Percentiles rank a stretch among this genome's conserved stretches.
phyloP scores from a whole-genome alignment of 2,113 vertebrate genomes.

The Sylvilagus bachmani region DNA sequence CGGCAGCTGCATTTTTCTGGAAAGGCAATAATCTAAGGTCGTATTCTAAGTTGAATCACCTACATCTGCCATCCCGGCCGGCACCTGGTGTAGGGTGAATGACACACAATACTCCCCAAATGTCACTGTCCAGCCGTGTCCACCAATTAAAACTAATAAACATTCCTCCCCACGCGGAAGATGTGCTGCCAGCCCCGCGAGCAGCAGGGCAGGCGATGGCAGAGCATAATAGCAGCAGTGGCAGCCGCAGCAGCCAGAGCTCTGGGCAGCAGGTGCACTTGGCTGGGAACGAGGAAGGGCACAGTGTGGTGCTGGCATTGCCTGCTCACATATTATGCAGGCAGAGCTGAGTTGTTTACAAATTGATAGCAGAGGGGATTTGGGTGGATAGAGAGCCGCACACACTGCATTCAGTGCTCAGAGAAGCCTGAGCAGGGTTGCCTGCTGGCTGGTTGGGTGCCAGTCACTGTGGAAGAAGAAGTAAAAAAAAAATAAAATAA shows the following conservation, averaged over 20 bases:
- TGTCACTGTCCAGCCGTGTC: conserved; percentile 79
- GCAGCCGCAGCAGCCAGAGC: conserved; percentile 64
- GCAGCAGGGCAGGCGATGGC: conserved; percentile 56
- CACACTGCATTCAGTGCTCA: not conserved
- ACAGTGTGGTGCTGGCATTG: conserved; percentile 74
- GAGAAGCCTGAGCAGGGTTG: not conserved
- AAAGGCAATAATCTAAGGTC: conserved; percentile 31
- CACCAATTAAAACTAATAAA: conserved; percentile 83
- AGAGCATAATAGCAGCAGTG: conserved; percentile 53
- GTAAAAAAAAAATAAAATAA: too few relatives aligned
- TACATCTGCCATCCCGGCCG: conserved; percentile 71
- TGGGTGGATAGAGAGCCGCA: conserved; percentile 38
- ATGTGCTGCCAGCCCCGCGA: conserved; percentile 23
- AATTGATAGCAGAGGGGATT: conserved; percentile 83
- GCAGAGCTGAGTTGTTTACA: conserved; percentile 82
- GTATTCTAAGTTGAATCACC: conserved; percentile 47
- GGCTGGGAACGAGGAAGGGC: conserved; percentile 73
- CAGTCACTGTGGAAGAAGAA: not conserved
- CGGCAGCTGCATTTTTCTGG: conserved; percentile 16
- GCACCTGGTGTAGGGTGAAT: conserved; percentile 61
- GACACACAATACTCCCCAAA: conserved; percentile 73
- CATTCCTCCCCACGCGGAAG: conserved; percentile 51
- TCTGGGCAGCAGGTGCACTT: conserved; percentile 81
- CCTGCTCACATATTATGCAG: conserved; percentile 65
- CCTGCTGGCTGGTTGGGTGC: not conserved